Conservation (phyloP, 1,140 invertebrate genomes). For the Trinorchestia longiramus region DNA sequence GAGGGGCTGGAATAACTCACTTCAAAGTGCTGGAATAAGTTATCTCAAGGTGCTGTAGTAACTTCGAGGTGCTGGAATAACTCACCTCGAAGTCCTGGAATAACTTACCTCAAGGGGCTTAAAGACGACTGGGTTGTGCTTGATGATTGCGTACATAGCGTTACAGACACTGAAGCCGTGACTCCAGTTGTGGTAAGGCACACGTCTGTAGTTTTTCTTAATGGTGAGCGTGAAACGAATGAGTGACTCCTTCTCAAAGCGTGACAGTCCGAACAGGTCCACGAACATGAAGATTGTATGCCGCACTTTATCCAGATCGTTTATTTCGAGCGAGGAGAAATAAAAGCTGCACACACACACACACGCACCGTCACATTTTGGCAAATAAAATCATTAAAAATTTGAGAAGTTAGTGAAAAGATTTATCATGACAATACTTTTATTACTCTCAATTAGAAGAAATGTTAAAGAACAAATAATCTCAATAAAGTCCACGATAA, state of each 20-base stretch:
- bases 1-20: not conserved
- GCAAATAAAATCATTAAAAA: not conserved
- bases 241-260: constrained; percentile 77
- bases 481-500: not conserved
- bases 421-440: not conserved
- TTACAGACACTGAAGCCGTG: constrained; percentile 89
- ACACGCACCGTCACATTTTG: too few relatives aligned
- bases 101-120: constrained; percentile 74
- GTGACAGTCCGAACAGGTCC: constrained; percentile 77
- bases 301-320: constrained; percentile 79
- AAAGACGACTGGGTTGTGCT: constrained; percentile 75
- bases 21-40: not conserved
- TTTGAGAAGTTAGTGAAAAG: not conserved
- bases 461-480: not conserved
- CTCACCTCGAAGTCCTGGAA: constrained; percentile 76
- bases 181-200: constrained; percentile 88
- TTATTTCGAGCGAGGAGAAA: constrained; percentile 79
- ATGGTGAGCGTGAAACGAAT: constrained; percentile 84
- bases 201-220: constrained; percentile 84
- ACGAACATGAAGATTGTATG: constrained; percentile 84
- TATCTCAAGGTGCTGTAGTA: not conserved
- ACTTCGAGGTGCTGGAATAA: not conserved
- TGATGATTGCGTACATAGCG: constrained; percentile 83
- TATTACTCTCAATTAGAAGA: not conserved
- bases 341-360: constrained; percentile 75